Conservation (phyloP, 2,888 invertebrate genomes). For the Calameuta filiformis region DNA sequence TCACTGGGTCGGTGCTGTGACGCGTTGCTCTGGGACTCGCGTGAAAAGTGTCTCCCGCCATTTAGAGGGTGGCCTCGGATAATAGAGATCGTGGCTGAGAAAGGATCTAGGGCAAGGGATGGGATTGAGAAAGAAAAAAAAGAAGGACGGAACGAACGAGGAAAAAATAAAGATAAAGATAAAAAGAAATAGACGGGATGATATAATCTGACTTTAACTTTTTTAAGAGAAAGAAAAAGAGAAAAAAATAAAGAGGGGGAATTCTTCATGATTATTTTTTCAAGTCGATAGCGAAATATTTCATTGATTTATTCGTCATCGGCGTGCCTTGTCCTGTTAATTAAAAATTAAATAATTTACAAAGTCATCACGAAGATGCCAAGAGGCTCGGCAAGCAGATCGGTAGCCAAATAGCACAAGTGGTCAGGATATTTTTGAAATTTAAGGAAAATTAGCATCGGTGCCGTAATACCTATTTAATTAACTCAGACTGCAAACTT, state of each 20-base stretch:
- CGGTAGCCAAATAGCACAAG: not conserved
- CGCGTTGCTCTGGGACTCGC: not conserved
- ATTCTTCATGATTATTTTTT: not conserved
- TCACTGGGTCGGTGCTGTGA: not conserved
- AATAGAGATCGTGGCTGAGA: too few relatives aligned
- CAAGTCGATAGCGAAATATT: not conserved
- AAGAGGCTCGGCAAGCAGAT: not conserved
- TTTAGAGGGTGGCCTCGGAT: too few relatives aligned
- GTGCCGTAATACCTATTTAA: not conserved
- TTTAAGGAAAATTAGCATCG: not conserved
- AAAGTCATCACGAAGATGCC: constrained; percentile 10
- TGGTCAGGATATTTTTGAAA: not conserved
- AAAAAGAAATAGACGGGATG: too few relatives aligned
- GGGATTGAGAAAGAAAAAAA: not conserved
- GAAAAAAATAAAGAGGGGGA: too few relatives aligned
- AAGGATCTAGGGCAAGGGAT: not conserved
- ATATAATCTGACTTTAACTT: not conserved
- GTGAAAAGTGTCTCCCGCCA: too few relatives aligned
- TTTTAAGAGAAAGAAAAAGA: not conserved
- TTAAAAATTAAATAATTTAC: constrained; percentile 15
- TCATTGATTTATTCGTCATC: not conserved
- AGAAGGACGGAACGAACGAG: too few relatives aligned
- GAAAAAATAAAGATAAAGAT: too few relatives aligned
- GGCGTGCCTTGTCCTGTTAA: not conserved
- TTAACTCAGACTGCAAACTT: not conserved